Evolutionary conservation across 2,113 vertebrate species (phyloP), one percentile per base, ranked within the genome.

Genomic region (Rhabdomys dilectus): DNA sequence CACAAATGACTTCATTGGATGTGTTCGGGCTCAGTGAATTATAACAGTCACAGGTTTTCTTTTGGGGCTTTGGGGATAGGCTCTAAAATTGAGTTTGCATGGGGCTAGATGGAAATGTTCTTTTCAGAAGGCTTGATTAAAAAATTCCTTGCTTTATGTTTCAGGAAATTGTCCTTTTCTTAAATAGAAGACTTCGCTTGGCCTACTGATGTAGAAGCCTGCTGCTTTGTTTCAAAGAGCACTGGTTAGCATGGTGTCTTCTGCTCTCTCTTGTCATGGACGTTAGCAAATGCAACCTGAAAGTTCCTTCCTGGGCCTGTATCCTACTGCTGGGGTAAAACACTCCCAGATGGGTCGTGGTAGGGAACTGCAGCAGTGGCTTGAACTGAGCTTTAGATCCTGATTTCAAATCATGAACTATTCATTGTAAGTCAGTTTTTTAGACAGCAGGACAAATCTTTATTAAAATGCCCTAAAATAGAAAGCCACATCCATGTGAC

Each of bases 21-120:
- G 45, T 94, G 82, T 93, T 92, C 90, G 45, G 76, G 31, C 17
- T 0, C 12, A 58, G 58, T 93, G 92, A 95, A 77, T 95, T 86
- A 89, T 82, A 93, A 92, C 42, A 90, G 53, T 60, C 70, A 36
- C 94, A 60, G 84, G 39, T 93, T 93, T 97, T 75, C 88, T 93
- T 96, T 58, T 19, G 80, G 39, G 64, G 19, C 62, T 48, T 94
- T 93, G 17, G 21, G 17, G 17, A 11, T 66, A 92, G 88, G 39
- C 86, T 97, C 93, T 93, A 70, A 96, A 95, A 89, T 62, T 90
- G 68, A 77, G 8, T 93, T 94, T 90, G 17, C 36, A 96, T 16
- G 68, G 89, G 94, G 51, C 94, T 88, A 97, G 53, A 91, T 92
- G 72, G 66, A 93, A 93, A 88, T 97, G 48, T 93, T 95, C 60